Evolutionary conservation across 2,888 invertebrate genomes (phyloP), one percentile per base, ranked within the genome.

Genomic region (Drosophila melanosoma): DNA sequence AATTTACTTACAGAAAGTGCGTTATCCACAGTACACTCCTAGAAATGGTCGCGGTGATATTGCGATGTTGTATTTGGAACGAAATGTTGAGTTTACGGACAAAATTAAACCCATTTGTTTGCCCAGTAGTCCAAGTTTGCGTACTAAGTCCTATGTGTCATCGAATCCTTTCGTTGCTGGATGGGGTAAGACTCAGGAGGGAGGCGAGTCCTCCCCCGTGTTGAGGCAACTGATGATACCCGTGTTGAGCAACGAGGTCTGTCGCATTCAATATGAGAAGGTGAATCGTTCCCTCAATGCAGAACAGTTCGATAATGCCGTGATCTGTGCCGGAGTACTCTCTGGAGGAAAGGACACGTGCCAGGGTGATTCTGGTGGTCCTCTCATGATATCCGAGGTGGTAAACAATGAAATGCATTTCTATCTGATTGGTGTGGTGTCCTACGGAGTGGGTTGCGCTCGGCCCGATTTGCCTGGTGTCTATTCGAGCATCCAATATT

Each of bases 21-120:
- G 67, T 5, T 91, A 93, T 87, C 83, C 92, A 0, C 45, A 83
- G 1, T 93, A 93, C 42, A 89, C 85, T 57, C 48, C 65, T 2
- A 68, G 69, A 0, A 92, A 94, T 26, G 96, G 94, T 82, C 95
- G 95, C 56, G 96, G 96, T 83, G 98, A 98, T 91, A 96, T 98
- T 68, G 98, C 96, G 0, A 91, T 98, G 1, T 91, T 98, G 0
- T 94, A 94, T 69, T 92, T 97, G 57, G 93, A 94, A 6, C 87
- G 92, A 0, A 94, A 95, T 1, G 95, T 95, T 0, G 81, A 93
- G 2, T 95, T 95, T 69, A 94, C 95, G 8, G 73, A 92, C 12
- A 89, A 94, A 32, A 95, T 97, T 58, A 93, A 93, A 74, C 97
- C 97, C 0, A 95, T 97, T 76, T 98, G 98, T 91, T 93, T 98